Evolutionary conservation across 2,113 vertebrate genomes (phyloP).

Genomic region (Narcine bancroftii): DNA sequence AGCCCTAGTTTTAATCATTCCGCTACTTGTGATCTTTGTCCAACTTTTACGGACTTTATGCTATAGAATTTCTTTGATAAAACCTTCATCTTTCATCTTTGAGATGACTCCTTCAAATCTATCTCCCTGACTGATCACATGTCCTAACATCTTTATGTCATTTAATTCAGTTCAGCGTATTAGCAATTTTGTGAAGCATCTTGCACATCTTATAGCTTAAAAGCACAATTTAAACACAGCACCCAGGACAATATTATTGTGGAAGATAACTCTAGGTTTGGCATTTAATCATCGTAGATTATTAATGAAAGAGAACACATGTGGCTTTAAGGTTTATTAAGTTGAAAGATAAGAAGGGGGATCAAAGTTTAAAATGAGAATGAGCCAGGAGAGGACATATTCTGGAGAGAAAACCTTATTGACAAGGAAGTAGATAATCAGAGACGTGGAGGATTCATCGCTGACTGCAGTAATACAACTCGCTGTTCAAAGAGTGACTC

Average conservation of each 20-base stretch:
- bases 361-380: neutral
- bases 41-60: neutral
- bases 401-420: neutral
- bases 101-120: neutral
- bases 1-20: neutral
- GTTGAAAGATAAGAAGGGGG: neutral
- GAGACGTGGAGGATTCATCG: neutral
- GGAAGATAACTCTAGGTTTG: neutral
- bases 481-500: neutral
- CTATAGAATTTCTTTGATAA: neutral
- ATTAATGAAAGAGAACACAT: neutral
- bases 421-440: neutral
- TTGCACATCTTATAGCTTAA: too few relatives aligned
- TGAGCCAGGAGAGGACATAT: neutral
- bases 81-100: neutral
- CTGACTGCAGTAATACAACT: neutral
- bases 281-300: neutral
- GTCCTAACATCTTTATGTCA: neutral
- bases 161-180: neutral
- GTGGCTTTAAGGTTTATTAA: neutral
- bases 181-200: neutral
- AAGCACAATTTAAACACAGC: too few relatives aligned
- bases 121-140: neutral
- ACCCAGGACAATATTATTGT: too few relatives aligned
- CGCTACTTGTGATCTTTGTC: neutral